phyloP scores from a whole-genome alignment of 2,797 vertebrate species.

The Scomberomorus guttatus region DNA sequence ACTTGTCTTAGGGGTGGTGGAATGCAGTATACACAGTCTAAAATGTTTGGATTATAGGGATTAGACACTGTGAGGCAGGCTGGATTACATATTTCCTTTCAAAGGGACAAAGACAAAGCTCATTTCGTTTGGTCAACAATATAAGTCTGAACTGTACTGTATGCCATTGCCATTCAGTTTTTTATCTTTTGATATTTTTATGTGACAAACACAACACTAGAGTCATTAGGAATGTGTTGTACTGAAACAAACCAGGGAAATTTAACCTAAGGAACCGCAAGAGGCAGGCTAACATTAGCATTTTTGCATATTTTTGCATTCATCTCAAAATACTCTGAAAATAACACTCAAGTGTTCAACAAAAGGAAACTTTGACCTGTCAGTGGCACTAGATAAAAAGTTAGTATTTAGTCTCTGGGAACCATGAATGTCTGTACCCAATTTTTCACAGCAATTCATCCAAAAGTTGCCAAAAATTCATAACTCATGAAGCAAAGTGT shows the following conservation, averaged over 20 bases:
- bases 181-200: background rate
- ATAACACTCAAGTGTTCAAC: background rate
- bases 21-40: conserved; percentile 46
- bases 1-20: conserved; percentile 39
- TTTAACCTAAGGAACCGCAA: background rate
- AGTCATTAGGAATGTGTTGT: background rate
- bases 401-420: too few relatives aligned
- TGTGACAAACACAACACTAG: background rate
- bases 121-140: conserved; percentile 5
- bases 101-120: conserved; percentile 1
- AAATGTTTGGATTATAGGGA: conserved; percentile 48
- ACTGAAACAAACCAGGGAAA: background rate
- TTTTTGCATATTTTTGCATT: background rate
- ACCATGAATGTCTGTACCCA: too few relatives aligned
- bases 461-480: too few relatives aligned
- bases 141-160: background rate
- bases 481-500: background rate
- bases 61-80: conserved; percentile 11
- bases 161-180: background rate
- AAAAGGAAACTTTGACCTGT: background rate
- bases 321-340: background rate
- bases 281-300: too few relatives aligned
- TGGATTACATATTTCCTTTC: conserved; percentile 36
- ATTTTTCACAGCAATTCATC: too few relatives aligned
- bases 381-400: too few relatives aligned